Base-by-base conservation (phyloP, 2,797 vertebrate genomes). In the Sebastes variabilis region DNA sequence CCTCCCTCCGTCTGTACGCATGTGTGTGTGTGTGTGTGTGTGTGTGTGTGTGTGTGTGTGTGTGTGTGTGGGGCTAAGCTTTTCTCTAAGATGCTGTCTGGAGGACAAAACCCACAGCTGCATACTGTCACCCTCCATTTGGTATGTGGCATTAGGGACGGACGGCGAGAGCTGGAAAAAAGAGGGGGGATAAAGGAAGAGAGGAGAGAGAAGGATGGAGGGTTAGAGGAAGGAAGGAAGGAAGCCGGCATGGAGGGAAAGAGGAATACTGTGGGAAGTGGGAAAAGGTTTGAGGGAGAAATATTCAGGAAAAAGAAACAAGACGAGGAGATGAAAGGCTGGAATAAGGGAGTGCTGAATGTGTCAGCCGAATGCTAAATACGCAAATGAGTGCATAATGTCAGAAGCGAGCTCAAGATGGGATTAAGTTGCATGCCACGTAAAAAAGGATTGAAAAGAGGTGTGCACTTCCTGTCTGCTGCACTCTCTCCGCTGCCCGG, bases 111-210 rank as follows among this genome's bases (percentile, higher is more conserved):
- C 79, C 79, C 85, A 90, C 90, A 92, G 91, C 85, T 91, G 90
- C 82, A 91, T 62, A 79, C 87, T 89, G 93, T 93, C 90, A 91
- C 83, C 77, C 84, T 92, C 77, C 80, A 91, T 94, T 94, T 91
- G 83, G 49, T 83, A 73, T 78, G 75, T 86, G 64, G 68, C 75
- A 67, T 81, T 76, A 68, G 75, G 54, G 75, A 76, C 12, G 18
- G 59, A 77, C 24, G 25, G 56, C 46, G 34, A 29, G 29, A 66
- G 64, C 73, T 36, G 36, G 59, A 75, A 72, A 75, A 66, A 59
- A 22, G 16, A 10, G 5, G 62, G 61, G 49, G 49, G 65, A 22
- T 12, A 68, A 5, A 38, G 36, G 46, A 27, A 49, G 49, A 14
- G 52, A 55, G 70, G 30, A 32, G 20, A 25, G 14, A 66, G 49